Evolutionary conservation across 2,113 vertebrate species (phyloP), one percentile per base, ranked within the genome.

Genomic region (Sorex fumeus): DNA sequence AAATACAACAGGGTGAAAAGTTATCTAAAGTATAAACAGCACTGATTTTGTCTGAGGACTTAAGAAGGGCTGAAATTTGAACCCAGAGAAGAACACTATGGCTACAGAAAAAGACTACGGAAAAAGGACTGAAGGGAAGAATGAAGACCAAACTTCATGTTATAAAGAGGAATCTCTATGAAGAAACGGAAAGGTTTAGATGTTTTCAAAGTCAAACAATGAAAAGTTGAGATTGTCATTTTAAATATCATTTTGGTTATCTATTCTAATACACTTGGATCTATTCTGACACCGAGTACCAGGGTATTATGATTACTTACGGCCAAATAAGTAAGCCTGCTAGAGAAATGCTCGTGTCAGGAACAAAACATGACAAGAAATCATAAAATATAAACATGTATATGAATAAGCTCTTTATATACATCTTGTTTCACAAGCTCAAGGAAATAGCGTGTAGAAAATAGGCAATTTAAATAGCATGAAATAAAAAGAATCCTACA

Each of bases 131-230:
- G 8, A 47, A 15, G 27, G 18, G n/a, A 45, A 2, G 18, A n/a
- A 10, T 11, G 2, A 74, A 76, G 2, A 4, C 2, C 67, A 83
- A 32, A 69, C 13, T 10, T 62, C 43, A 19, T 18, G 16, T 72
- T 43, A 70, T 21, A 32, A 80, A 32, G 12, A 25, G 21, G 34
- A 36, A 74, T 77, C 28, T 87, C 43, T 45, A n/a, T 9, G 30
- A 13, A 43, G 36, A 4, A 67, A 64, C 0, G 23, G 32, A 30
- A 76, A 84, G 36, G 28, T 19, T 72, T 87, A 60, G 45, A 4
- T 40, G 32, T 53, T 79, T 75, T 85, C 50, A 74, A 87, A 71
- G 21, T 21, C 76, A 89, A 27, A 40, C 18, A 78, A 70, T 57
- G 45, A 77, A 77, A 84, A 43, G 25, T 0, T 60, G 25, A 86